Conservation (phyloP, 1,140 invertebrate genomes). For the Penaeus japonicus region DNA sequence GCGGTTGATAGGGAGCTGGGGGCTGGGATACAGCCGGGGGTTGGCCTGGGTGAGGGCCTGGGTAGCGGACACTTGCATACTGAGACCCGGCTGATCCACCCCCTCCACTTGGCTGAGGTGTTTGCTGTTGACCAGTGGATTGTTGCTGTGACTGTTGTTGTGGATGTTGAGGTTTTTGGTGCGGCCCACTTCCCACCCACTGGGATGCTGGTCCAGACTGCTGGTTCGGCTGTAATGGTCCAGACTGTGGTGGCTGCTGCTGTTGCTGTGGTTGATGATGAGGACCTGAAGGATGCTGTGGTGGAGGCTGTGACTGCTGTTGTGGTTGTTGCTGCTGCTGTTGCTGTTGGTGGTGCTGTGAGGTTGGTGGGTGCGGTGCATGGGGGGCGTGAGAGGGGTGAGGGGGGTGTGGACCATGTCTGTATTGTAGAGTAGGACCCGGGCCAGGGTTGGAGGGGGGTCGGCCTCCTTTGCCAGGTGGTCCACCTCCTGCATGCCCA, state of each 20-base stretch:
- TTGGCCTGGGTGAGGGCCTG: neutral
- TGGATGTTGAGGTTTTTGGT: slow-evolving; percentile 10
- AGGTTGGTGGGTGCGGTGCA: too few species aligned
- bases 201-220: neutral
- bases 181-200: slow-evolving; percentile 18
- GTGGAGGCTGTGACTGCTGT: neutral
- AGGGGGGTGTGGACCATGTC: slow-evolving; percentile 35
- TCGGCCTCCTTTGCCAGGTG: slow-evolving; percentile 50
- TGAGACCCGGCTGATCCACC: slow-evolving; percentile 13
- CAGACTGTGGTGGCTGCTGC: slow-evolving; percentile 16
- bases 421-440: slow-evolving; percentile 35
- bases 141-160: slow-evolving; percentile 17
- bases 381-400: slow-evolving; percentile 18
- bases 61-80: slow-evolving; percentile 15
- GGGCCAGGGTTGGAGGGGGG: slow-evolving; percentile 49
- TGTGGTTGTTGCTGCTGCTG: slow-evolving; percentile 30
- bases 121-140: neutral
- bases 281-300: neutral
- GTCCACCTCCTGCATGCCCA: slow-evolving; percentile 37
- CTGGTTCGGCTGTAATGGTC: neutral
- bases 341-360: neutral
- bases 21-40: slow-evolving; percentile 18
- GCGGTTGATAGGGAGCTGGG: slow-evolving; percentile 19
- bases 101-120: slow-evolving; percentile 9
- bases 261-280: neutral